Evolutionary conservation across 2,888 invertebrate species (phyloP).

Genomic region (Nomada fabriciana): DNA sequence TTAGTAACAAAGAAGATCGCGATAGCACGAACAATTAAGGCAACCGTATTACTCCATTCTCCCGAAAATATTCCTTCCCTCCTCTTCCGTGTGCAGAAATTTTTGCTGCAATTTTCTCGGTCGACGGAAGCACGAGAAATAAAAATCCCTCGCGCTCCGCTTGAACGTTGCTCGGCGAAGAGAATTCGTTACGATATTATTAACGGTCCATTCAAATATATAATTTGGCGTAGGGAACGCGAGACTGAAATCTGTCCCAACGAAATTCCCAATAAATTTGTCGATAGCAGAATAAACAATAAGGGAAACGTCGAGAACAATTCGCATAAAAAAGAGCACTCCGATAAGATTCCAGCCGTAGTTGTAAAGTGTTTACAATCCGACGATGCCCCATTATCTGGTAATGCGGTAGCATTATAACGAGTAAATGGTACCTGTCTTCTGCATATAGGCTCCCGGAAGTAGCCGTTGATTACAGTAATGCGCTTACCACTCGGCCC

Average conservation of each 20-base stretch:
- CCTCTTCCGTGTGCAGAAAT: background rate
- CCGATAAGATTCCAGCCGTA: slow-evolving; percentile 24
- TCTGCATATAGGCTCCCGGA: slow-evolving; percentile 73
- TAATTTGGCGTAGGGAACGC: too few relatives aligned
- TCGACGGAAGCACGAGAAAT: background rate
- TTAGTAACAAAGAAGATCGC: slow-evolving; percentile 20
- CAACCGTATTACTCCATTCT: slow-evolving; percentile 5
- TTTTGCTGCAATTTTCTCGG: slow-evolving; percentile 16
- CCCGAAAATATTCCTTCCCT: background rate
- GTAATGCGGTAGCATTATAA: slow-evolving; percentile 80
- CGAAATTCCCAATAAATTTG: too few relatives aligned
- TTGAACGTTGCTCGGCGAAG: background rate
- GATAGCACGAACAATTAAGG: slow-evolving; percentile 18
- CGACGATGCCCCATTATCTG: slow-evolving; percentile 77
- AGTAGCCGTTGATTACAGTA: slow-evolving; percentile 76
- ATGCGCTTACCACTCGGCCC: slow-evolving; percentile 67
- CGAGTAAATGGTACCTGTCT: slow-evolving; percentile 78
- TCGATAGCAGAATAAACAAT: background rate
- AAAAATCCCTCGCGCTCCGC: background rate
- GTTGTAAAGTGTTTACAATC: slow-evolving; percentile 70
- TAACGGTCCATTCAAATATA: too few relatives aligned
- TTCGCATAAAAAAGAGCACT: background rate
- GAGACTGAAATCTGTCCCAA: too few relatives aligned
- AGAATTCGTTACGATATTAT: background rate
- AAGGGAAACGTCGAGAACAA: background rate